Evolutionary conservation across 2,888 invertebrate species (phyloP), one percentile per base, ranked within the genome.

Genomic region (Atethmia centrago): DNA sequence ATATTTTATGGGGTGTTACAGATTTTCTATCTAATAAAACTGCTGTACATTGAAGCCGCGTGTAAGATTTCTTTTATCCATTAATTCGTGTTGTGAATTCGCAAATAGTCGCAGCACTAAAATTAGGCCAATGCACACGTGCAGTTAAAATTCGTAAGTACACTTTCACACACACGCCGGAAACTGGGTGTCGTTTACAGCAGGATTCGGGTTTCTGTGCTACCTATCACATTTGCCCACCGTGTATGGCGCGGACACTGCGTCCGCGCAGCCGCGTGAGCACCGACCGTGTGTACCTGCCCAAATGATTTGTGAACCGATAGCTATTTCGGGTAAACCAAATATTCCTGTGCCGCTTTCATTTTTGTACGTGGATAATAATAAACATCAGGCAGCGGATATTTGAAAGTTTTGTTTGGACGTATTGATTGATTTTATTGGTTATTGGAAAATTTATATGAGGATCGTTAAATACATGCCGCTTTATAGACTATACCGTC

Each of bases 311-410:
- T 92, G 93, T 93, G 91, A 90, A 88, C 87, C 90, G 94, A 94
- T 94, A 95, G 94, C 94, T 95, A 95, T 96, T 96, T 94, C 87
- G 88, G 92, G 92, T 91, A 91, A 93, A 91, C 90, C 88, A 93
- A 95, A 94, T 94, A 94, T 92, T 91, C 91, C 90, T 85, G 90
- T 82, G 86, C 91, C 90, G 92, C 93, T 95, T 95, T 95, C 93
- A 90, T 93, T 95, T 95, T 94, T 91, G 88, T 83, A 89, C 88
- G 89, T 88, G 90, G 92, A 90, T 88, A 91, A 94, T 90, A 92
- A 94, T 92, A 94, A 94, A 95, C 93, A 93, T 90, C 88, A 90
- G 86, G 82, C 88, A 85, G 91, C 91, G 93, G 93, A 93, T 93
- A 93, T 93, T 91, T 88, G 90, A 90, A 89, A 88, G 90, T 91